Evolutionary conservation across 1,140 invertebrate species (phyloP).

Genomic region (Anthonomus grandis): DNA sequence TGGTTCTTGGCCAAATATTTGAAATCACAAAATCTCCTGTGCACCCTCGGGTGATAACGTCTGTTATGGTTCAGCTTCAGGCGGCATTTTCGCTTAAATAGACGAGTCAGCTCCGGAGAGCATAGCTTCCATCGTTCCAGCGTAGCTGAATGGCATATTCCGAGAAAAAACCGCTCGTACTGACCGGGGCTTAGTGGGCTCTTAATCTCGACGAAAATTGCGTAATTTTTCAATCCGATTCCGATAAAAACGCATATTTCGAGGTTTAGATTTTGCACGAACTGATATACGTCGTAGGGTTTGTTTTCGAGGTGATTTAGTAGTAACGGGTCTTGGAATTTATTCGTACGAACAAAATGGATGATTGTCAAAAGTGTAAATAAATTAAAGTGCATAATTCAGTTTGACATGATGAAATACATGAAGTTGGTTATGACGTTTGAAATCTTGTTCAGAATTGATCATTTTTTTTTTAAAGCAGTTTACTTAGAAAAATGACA

Average conservation of each 20-base stretch:
- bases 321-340: not conserved
- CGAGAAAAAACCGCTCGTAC: conserved; percentile 25
- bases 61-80: conserved; percentile 22
- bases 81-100: conserved; percentile 24
- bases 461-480: too few relatives aligned
- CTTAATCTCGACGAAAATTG: conserved; percentile 21
- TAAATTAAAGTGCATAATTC: conserved; percentile 19
- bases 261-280: conserved; percentile 25
- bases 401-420: too few relatives aligned
- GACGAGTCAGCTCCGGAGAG: conserved; percentile 17
- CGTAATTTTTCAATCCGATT: conserved; percentile 33
- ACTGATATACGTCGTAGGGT: conserved; percentile 27
- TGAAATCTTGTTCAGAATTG: too few relatives aligned
- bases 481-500: too few relatives aligned
- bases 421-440: too few relatives aligned
- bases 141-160: conserved; percentile 29
- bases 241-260: conserved; percentile 31
- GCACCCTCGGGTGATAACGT: conserved; percentile 27
- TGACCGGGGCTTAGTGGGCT: conserved; percentile 6
- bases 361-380: conserved; percentile 26
- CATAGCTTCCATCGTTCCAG: conserved; percentile 31
- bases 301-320: conserved; percentile 9
- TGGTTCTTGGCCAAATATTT: conserved; percentile 24
- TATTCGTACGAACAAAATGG: conserved; percentile 1
- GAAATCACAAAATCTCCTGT: conserved; percentile 36